Conservation (phyloP, 2,113 vertebrate genomes). For the Oriolus oriolus region DNA sequence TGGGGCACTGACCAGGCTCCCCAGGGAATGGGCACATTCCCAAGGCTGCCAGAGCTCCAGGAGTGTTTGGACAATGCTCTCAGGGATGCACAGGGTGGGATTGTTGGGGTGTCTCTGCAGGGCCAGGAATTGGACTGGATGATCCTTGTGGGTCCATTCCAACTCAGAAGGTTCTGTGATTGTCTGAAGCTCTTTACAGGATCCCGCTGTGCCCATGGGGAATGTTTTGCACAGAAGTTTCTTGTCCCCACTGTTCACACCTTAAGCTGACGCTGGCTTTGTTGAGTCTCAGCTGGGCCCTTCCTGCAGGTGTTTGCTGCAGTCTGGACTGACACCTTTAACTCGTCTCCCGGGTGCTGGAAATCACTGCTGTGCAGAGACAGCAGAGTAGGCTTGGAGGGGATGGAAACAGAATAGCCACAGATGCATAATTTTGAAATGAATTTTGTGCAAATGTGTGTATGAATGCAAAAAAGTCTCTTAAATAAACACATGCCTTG, state of each 20-base stretch:
- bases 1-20: rapidly evolving
- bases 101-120: not conserved
- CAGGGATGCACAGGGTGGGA: not conserved
- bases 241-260: not conserved
- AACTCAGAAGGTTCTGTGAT: too few species aligned
- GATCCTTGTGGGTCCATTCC: not conserved
- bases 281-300: not conserved
- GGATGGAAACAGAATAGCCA: not conserved
- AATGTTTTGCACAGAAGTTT: not conserved
- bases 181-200: not conserved
- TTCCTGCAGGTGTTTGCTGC: not conserved
- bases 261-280: rapidly evolving
- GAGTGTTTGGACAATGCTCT: rapidly evolving
- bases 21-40: rapidly evolving
- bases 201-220: not conserved
- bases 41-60: not conserved
- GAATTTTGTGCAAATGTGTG: not conserved
- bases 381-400: not conserved
- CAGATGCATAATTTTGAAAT: rapidly evolving
- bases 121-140: not conserved
- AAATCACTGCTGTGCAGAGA: not conserved
- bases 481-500: not conserved
- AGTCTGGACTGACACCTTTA: not conserved
- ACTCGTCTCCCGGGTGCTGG: not conserved
- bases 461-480: not conserved